These are phyloP conservation scores for Paratilapia polleni DNA, from an alignment of 2,113 vertebrate species.

Conservation along the genomic window DNA sequence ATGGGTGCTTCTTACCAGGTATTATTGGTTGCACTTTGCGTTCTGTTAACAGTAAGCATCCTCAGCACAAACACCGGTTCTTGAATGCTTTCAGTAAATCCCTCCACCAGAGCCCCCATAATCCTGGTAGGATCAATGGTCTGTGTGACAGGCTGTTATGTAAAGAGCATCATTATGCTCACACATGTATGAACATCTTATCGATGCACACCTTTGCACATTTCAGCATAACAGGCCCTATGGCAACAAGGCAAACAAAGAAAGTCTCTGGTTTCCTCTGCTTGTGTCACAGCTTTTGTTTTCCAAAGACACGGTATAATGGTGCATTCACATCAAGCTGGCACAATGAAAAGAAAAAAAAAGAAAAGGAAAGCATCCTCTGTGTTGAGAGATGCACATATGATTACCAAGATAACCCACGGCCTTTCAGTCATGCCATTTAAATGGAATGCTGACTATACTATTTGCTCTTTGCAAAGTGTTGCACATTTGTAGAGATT, in stretches of 20 bases:
- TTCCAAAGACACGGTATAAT: neutral
- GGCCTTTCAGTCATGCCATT: neutral
- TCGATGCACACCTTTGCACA: neutral
- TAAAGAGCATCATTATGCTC: neutral
- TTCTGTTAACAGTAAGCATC: neutral
- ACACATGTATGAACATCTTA: slow-evolving; percentile 1
- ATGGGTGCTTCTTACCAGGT: neutral
- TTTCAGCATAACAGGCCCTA: neutral
- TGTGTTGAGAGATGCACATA: neutral
- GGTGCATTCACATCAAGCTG: neutral
- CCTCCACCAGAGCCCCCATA: neutral
- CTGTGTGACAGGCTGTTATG: neutral
- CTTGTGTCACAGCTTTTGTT: neutral
- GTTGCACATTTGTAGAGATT: neutral
- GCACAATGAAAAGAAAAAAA: neutral
- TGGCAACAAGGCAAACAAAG: neutral
- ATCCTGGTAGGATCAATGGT: neutral
- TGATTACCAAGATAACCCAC: neutral
- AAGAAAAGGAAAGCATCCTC: neutral
- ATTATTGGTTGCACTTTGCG: neutral
- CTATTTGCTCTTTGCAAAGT: neutral
- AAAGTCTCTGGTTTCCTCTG: neutral
- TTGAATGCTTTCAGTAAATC: neutral
- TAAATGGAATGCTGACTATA: neutral
- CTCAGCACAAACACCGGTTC: neutral